Evolutionary conservation across 2,113 vertebrate species (phyloP), one percentile per base, ranked within the genome.

Genomic region (Pica pica): DNA sequence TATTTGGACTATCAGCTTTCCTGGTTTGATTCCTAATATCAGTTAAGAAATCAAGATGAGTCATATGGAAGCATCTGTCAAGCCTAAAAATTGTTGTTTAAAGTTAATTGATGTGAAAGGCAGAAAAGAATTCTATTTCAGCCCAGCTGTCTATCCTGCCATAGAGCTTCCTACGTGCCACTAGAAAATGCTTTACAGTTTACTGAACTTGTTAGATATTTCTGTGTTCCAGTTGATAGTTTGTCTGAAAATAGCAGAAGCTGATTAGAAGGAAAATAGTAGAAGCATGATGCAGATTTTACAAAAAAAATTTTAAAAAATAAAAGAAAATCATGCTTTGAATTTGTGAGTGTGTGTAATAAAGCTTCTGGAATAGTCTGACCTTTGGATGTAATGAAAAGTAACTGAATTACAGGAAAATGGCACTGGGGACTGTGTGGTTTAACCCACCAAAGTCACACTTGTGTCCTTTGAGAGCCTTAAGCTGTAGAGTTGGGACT

Each of bases 31-130:
- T 74, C 84, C 68, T 78, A 71, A 17, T 86, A 92, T 26, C 76
- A 64, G 79, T 82, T 77, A 67, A 92, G 75, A 68, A 88, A 75
- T 93, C 52, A 69, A 65, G 76, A 93, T 91, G 94, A 97, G 71
- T 96, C 94, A 97, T 69, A 68, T 49, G 68, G 67, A 89, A 94
- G 94, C 91, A 94, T 94, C 94, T 94, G 89, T 91, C 61, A 81
- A 68, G 84, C 46, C 75, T 89, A 76, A 91, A 93, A 94, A 88
- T 61, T 78, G 79, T 92, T 90, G 71, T 91, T 94, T 90, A 31
- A 93, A 91, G 77, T 82, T 64, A 93, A 93, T 82, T 91, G 71
- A 83, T 85, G 84, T 89, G 94, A 80, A 94, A 94, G 75, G 79
- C 83, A 95, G 84, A 87, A 84, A 55, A 64, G 30, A 63, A 75